Evolutionary conservation across 2,888 invertebrate genomes (phyloP), one percentile per base, ranked within the genome.

Genomic region (Brachyptera putata): DNA sequence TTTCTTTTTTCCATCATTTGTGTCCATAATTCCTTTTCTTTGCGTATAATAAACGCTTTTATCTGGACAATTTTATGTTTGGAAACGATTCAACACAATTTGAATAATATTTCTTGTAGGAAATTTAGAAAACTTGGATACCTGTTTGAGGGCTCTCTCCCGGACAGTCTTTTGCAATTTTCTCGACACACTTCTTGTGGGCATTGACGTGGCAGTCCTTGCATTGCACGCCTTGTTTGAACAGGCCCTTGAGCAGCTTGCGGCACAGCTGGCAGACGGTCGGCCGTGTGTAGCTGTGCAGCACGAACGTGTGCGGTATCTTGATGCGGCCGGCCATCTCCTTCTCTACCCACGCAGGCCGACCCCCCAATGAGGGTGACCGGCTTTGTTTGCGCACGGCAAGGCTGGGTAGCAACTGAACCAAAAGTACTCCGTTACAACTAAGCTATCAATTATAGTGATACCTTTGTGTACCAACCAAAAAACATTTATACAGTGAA

Each of bases 211-310:
- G 93, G 76, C 96, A 96, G 80, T 97, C 98, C 75, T 90, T 88
- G 76, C 99, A 99, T 76, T 98, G 98, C 68, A 95, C 78, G 60
- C 98, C 98, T 78, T 98, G 97, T 73, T 92, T 93, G 78, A 97
- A 95, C 55, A 98, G 79, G 0, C 98, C 98, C 67, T 91, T 89
- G 65, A 99, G 83, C 69, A 99, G 83, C 77, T 95, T 95, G 77
- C 95, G 94, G 80, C 98, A 99, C 75, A 87, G 84, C 69, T 95
- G 91, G 74, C 99, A 99, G 18, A 98, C 89, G 0, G 98, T 99
- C 58, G 97, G 99, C 55, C 94, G 83, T 49, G 95, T 96, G 79
- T 99, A 99, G 58, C 92, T 89, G 79, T 98, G 98, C 65, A 98
- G 84, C 71, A 94, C 90, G 78, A 97, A 97, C 3, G 97, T 97